Evolutionary conservation across 2,113 vertebrate genomes (phyloP).

Genomic region (Rhabdornis inornatus): DNA sequence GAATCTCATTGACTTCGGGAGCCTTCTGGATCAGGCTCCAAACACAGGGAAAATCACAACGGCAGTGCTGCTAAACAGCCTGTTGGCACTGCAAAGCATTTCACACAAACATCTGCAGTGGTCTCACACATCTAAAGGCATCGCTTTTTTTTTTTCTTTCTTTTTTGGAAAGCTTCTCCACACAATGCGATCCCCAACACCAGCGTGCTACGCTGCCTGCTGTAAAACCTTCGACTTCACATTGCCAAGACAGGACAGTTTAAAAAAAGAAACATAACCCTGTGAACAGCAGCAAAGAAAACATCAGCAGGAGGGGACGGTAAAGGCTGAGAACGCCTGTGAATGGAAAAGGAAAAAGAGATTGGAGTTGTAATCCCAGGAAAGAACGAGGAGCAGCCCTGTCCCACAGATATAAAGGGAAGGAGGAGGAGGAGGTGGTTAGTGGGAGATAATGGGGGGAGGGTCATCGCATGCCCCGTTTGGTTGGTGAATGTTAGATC

Average conservation of each 20-base stretch:
- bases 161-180: conserved; percentile 1
- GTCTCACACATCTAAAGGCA: not conserved
- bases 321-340: conserved; percentile 6
- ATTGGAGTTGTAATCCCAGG: conserved; percentile 10
- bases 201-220: not conserved
- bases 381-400: conserved; percentile 39
- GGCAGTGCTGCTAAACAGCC: not conserved
- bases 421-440: conserved; percentile 46
- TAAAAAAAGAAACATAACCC: conserved; percentile 21
- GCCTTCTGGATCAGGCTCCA: not conserved
- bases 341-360: conserved; percentile 22
- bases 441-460: conserved; percentile 39
- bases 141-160: not conserved
- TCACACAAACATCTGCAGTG: not conserved
- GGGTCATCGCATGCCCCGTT: not conserved
- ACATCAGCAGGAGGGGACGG: conserved; percentile 17
- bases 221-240: conserved; percentile 18
- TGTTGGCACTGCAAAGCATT: not conserved
- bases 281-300: conserved; percentile 6
- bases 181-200: not conserved
- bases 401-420: conserved; percentile 45
- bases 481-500: conserved; percentile 21
- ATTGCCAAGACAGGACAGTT: conserved; percentile 6
- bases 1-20: conserved; percentile 21
- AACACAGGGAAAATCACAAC: not conserved